Evolutionary conservation across 2,113 vertebrate species (phyloP), one percentile per base, ranked within the genome.

Genomic region (Aspidoscelis tigris): DNA sequence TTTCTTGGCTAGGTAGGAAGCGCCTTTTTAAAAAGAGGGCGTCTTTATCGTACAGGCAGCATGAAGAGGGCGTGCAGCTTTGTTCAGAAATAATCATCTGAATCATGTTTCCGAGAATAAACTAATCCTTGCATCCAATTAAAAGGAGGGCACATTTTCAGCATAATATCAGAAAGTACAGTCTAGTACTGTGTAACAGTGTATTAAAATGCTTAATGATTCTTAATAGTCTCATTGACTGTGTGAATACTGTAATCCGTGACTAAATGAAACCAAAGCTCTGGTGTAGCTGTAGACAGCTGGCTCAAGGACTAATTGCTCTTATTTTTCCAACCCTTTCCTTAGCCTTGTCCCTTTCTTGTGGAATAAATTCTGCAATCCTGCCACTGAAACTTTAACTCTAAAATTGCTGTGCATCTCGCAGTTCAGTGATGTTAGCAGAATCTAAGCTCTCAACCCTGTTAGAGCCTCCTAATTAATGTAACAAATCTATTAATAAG

Each of bases 41-140:
- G 84, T 91, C 71, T 20, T 74, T 87, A 86, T 86, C 78, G 76
- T 7, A 18, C 3, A 65, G 18, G 8, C 26, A 69, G 81, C 76
- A 80, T 92, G 84, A 85, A 64, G 0, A 0, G 7, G 80, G 47
- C 24, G 75, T 21, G 71, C 85, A 16, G 88, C 86, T 85, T 69
- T 78, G 24, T 84, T 88, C 84, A 77, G 47, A 84, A 79, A 71
- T 79, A 89, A 89, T 82, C 80, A 69, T 84, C 86, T 83, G 43
- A 83, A 89, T 89, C 18, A 66, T 2, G 7, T 86, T 92, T 86
- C 43, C 76, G 88, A 69, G 53, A 21, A 88, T 81, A 20, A 69
- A 1, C 71, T 26, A 41, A 21, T 86, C 65, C 20, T 39, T 24
- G 77, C 87, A 84, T 41, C 78, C 77, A 83, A 10, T 80, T 58